phyloP scores from a whole-genome alignment of 1,140 invertebrate genomes.

The Drosophila mojavensis region DNA sequence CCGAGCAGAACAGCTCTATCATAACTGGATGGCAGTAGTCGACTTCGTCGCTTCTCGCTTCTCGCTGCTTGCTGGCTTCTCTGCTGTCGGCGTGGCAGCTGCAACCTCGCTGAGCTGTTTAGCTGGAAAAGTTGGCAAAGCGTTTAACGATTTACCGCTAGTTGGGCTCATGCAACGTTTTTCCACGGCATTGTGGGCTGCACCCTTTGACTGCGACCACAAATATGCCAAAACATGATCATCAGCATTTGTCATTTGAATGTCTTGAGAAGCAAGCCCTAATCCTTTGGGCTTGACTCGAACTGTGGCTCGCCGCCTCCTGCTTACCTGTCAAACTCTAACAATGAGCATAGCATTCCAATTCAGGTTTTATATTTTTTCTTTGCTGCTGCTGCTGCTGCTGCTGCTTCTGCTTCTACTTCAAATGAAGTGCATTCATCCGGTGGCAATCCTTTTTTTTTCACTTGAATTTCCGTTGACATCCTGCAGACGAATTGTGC shows the following conservation, averaged over 20 bases:
- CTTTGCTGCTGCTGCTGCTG: constrained; percentile 1
- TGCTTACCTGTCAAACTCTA: constrained; percentile 50
- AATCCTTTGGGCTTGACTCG: constrained; percentile 70
- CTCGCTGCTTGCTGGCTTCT: too few species aligned
- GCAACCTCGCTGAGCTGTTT: constrained; percentile 43
- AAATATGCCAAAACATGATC: constrained; percentile 79
- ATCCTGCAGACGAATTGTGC: constrained; percentile 58
- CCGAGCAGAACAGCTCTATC: constrained; percentile 64
- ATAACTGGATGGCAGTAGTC: not conserved
- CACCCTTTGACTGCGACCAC: constrained; percentile 56
- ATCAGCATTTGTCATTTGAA: constrained; percentile 52
- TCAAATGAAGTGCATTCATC: constrained; percentile 82
- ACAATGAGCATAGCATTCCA: constrained; percentile 67
- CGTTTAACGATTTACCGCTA: constrained; percentile 54
- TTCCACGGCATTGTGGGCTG: constrained; percentile 8
- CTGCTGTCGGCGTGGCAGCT: not conserved
- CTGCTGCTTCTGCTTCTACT: constrained; percentile 53
- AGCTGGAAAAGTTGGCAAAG: constrained; percentile 51
- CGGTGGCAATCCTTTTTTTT: constrained; percentile 77
- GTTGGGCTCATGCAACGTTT: constrained; percentile 29
- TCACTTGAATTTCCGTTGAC: constrained; percentile 79
- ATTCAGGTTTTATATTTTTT: constrained; percentile 19
- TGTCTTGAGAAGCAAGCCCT: constrained; percentile 42
- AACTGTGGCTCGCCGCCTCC: constrained; percentile 37
- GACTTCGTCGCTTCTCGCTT: too few species aligned